Percentiles rank a stretch among this genome's conserved stretches.
phyloP scores from a whole-genome alignment of 1,140 invertebrate genomes.

The Caenorhabditis latens region DNA sequence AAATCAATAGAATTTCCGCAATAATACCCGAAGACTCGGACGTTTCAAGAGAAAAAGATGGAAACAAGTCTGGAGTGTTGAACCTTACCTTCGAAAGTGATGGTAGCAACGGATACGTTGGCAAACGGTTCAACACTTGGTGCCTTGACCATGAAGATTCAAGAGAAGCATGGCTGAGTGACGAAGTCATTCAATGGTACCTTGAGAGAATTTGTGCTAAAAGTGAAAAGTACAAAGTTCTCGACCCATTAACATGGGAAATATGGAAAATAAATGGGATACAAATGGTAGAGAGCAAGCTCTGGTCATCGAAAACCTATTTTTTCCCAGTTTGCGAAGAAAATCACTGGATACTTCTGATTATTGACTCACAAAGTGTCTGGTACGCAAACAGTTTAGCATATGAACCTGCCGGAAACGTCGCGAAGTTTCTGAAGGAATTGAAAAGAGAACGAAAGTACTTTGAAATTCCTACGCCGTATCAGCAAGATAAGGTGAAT shows the following conservation, averaged over 20 bases:
- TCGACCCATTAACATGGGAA: not conserved
- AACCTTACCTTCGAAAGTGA: not conserved
- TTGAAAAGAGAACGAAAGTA: not conserved
- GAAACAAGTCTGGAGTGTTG: not conserved
- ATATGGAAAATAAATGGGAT: not conserved
- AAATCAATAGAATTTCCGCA: too few relatives aligned
- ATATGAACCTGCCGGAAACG: not conserved
- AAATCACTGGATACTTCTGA: not conserved
- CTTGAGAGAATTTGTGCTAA: not conserved
- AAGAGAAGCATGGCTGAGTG: not conserved
- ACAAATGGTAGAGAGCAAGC: not conserved
- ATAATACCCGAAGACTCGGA: too few relatives aligned
- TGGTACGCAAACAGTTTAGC: not conserved
- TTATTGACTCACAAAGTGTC: not conserved
- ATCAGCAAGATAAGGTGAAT: not conserved
- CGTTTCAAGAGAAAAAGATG: not conserved
- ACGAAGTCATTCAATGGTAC: not conserved
- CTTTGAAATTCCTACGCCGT: not conserved
- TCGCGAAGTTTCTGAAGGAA: not conserved
- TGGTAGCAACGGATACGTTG: not conserved
- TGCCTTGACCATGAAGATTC: not conserved
- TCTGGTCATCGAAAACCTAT: not conserved
- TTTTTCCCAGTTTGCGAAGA: not conserved
- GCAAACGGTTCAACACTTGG: not conserved
- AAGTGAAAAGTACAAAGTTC: not conserved